phyloP scores from a whole-genome alignment of 2,888 invertebrate genomes.

The Trichacis sp. region DNA sequence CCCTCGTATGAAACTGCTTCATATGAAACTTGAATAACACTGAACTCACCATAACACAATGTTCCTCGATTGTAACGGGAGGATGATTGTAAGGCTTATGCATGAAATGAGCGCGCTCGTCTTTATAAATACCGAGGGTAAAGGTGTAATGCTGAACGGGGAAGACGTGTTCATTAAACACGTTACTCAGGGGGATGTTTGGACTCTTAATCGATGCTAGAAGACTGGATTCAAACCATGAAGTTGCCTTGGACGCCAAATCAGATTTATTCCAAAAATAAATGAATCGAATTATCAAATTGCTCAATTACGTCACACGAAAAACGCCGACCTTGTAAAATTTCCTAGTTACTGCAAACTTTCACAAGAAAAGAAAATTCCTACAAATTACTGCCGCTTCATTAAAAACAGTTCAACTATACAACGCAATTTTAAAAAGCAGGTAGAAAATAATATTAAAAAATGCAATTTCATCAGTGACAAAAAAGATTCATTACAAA shows the following conservation, averaged over 20 bases:
- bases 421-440: not conserved
- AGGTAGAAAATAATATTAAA: too few species aligned
- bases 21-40: not conserved
- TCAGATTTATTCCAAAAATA: constrained; percentile 3
- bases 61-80: constrained; percentile 11
- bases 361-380: too few species aligned
- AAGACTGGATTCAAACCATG: constrained; percentile 49
- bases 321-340: not conserved
- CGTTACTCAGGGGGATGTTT: constrained; percentile 49
- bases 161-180: constrained; percentile 61
- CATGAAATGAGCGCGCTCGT: constrained; percentile 12
- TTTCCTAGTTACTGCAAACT: too few species aligned
- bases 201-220: constrained; percentile 51
- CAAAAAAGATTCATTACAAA: not conserved
- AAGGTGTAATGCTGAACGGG: constrained; percentile 52
- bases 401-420: constrained; percentile 1
- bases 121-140: constrained; percentile 15
- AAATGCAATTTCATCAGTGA: too few species aligned
- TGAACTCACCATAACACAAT: constrained; percentile 9
- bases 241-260: constrained; percentile 27
- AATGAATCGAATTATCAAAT: too few species aligned
- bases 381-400: not conserved
- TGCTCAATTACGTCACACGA: too few species aligned
- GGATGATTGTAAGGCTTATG: constrained; percentile 14
- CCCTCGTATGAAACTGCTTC: too few species aligned